Percentiles rank a stretch among this genome's conserved stretches.
Conservation (phyloP, 2,888 invertebrate species). For the Cheilosia urbana region DNA sequence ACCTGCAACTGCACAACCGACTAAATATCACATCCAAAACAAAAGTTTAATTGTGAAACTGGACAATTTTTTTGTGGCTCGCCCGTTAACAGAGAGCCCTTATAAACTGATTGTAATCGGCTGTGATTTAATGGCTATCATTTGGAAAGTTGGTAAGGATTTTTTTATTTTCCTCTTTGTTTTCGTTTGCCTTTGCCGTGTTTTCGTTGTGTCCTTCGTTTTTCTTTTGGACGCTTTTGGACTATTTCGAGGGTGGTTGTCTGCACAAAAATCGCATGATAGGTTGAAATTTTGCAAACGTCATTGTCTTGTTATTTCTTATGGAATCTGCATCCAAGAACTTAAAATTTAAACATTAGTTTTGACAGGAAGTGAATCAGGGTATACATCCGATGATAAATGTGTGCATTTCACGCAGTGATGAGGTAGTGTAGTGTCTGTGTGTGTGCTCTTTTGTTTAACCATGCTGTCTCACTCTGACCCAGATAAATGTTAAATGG, state of each 20-base stretch:
- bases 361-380: slow-evolving; percentile 55
- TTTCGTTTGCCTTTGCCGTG: slow-evolving; percentile 8
- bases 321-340: slow-evolving; percentile 71
- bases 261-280: slow-evolving; percentile 68
- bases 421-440: slow-evolving; percentile 32
- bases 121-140: slow-evolving; percentile 75
- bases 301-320: slow-evolving; percentile 64
- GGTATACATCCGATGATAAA: slow-evolving; percentile 64
- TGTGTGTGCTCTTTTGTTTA: slow-evolving; percentile 16
- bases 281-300: slow-evolving; percentile 58
- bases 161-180: slow-evolving; percentile 6
- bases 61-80: slow-evolving; percentile 71
- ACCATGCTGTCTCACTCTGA: slow-evolving; percentile 41
- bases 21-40: slow-evolving; percentile 37
- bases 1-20: slow-evolving; percentile 52
- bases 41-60: slow-evolving; percentile 72
- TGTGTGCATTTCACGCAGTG: slow-evolving; percentile 70
- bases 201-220: slow-evolving; percentile 9
- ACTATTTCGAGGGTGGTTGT: background rate
- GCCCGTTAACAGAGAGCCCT: slow-evolving; percentile 68
- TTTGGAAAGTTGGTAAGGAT: slow-evolving; percentile 65
- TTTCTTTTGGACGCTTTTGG: slow-evolving; percentile 12
- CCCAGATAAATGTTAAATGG: slow-evolving; percentile 54
- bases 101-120: slow-evolving; percentile 75
- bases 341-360: slow-evolving; percentile 54